Base-by-base conservation (phyloP, 1,140 invertebrate species). In the Solen grandis region DNA sequence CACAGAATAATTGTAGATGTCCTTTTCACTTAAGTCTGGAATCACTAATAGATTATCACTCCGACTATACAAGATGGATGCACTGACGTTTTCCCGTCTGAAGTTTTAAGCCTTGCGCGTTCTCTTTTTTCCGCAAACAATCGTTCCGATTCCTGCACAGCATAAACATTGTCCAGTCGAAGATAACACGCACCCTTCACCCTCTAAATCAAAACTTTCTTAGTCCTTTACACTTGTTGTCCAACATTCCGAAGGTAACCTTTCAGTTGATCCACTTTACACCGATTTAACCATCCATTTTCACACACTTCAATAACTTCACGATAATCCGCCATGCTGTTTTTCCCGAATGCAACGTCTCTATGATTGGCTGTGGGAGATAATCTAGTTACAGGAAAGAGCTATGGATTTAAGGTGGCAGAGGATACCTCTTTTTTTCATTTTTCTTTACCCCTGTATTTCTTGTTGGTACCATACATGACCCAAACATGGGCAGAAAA, bases 1-100 rank as follows among this genome's bases (percentile, higher is more conserved):
- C 54, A 74, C 70, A 41, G 62, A 74, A 27, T 74, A 74, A 60
- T 74, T 74, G 25, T 74, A 74, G 1, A 74, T 60, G 36, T 74
- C 70, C 69, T 72, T 72, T 16, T 60, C 70, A 74, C 2, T 74
- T 31, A 74, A 1, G 41, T 74, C 70, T n/a, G 70, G 70, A 22
- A 74, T 46, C 5, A 5, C 33, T 38, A 57, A 8, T 0, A 22
- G 19, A 57, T 74, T 35, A 38, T 36, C 14, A 59, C 1, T 5
- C 70, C 70, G 62, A 5, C 13, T 10, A 74, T 41, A 74, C 27
- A 60, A 5, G 31, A 3, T 5, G 70, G 70, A 74, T 74, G 54
- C 2, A 1, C 16, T 14, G 46, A n/a, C 16, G 19, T 60, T 33
- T 62, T 36, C 13, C 54, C 70, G 2, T 41, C 10, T 14, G 70